Evolutionary conservation across 1,140 invertebrate genomes (phyloP).

Genomic region (Platorchestia sp.): DNA sequence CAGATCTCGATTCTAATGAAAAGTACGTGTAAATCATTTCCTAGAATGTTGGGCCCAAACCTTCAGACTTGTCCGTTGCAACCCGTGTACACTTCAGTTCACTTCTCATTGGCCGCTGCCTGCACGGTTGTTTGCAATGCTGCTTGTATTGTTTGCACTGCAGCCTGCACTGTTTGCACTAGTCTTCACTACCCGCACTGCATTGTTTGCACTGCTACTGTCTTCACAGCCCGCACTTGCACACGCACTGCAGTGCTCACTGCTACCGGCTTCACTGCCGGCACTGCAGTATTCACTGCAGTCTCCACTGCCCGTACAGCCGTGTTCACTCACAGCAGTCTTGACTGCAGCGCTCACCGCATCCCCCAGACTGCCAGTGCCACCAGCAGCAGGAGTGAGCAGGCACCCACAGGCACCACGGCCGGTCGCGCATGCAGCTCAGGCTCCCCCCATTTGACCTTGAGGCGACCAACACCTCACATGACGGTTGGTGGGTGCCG

Average conservation of each 20-base stretch:
- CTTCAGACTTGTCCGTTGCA: neutral
- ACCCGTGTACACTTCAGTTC: neutral
- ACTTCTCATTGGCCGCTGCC: neutral
- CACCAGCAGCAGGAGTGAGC: neutral
- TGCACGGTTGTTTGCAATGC: too few relatives aligned
- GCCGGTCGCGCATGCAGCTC: neutral
- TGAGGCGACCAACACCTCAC: neutral
- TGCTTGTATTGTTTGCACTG: neutral
- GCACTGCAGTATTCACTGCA: too few relatives aligned
- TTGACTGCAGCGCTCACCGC: too few relatives aligned
- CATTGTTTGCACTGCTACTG: too few relatives aligned
- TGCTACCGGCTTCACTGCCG: neutral
- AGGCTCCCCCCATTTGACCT: neutral
- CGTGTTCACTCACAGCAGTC: too few relatives aligned
- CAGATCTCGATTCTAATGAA: too few relatives aligned
- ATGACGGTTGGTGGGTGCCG: neutral
- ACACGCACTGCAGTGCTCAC: too few relatives aligned
- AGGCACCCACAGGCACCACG: neutral
- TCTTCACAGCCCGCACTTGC: neutral
- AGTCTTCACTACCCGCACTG: neutral
- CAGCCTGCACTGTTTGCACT: neutral
- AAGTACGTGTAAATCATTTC: too few relatives aligned
- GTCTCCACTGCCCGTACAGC: too few relatives aligned
- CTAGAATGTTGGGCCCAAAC: too few relatives aligned
- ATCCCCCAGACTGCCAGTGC: neutral